phyloP scores from a whole-genome alignment of 2,888 invertebrate genomes.

The Drosophila tripunctata region DNA sequence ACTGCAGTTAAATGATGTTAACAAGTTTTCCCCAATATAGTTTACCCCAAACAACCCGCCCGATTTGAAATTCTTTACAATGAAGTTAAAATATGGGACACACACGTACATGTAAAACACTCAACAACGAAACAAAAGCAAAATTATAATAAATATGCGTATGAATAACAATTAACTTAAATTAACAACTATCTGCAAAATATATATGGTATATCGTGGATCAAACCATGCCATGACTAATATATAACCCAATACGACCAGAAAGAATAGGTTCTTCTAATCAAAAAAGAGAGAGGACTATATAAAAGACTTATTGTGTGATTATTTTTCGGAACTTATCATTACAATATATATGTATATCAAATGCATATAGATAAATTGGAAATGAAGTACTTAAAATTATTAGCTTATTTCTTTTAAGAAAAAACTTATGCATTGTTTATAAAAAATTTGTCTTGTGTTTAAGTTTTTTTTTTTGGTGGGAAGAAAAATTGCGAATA shows the following conservation, averaged over 20 bases:
- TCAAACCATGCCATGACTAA: slow-evolving; percentile 28
- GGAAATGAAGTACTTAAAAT: slow-evolving; percentile 53
- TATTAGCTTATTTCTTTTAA: slow-evolving; percentile 22
- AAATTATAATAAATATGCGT: slow-evolving; percentile 23
- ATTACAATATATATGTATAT: no score
- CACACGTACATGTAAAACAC: slow-evolving; percentile 21
- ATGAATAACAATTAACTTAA: slow-evolving; percentile 32
- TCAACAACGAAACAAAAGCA: slow-evolving; percentile 35
- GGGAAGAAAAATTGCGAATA: slow-evolving; percentile 49
- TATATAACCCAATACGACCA: slow-evolving; percentile 28
- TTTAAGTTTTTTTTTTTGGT: slow-evolving; percentile 35
- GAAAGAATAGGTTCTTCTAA: slow-evolving; percentile 28
- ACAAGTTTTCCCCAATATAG: no score
- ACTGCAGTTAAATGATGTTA: no score
- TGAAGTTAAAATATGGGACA: slow-evolving; percentile 13
- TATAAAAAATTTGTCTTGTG: slow-evolving; percentile 55
- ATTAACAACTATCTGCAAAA: slow-evolving; percentile 13
- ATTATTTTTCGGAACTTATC: slow-evolving; percentile 24
- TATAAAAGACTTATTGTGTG: slow-evolving; percentile 28
- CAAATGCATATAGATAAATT: slow-evolving; percentile 48
- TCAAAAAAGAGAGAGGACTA: slow-evolving; percentile 25
- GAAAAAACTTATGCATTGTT: slow-evolving; percentile 42
- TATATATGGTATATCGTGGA: slow-evolving; percentile 12
- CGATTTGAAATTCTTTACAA: slow-evolving; percentile 1
- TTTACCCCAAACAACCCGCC: no score